Base-by-base conservation (phyloP, 1,140 invertebrate genomes). In the Pissodes strobi region DNA sequence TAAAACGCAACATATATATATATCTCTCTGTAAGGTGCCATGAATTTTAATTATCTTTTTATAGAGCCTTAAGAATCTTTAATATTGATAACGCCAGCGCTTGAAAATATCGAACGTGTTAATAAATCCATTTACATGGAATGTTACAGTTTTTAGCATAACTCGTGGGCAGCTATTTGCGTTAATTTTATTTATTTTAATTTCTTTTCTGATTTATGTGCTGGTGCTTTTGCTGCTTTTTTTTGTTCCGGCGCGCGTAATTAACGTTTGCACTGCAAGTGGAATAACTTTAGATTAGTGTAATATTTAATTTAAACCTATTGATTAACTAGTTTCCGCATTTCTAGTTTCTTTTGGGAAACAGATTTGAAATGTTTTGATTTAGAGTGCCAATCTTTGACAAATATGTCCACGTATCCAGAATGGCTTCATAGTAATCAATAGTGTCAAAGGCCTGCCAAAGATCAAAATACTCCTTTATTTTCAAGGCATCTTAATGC, bases 1-100 rank as follows among this genome's bases (percentile, higher is more conserved):
- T 53, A 34, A 37, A n/a, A 53, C 25, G 9, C 18, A 17, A 37
- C 21, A 37, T 34, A 22, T n/a, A n/a, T n/a, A n/a, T 22, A 25
- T 37, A 9, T 17, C 21, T 37, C 13, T 25, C 21, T 34, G 15
- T 37, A 21, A 13, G 12, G 15, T 17, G 12, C n/a, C 15, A 17
- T 53, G 51, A 53, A 53, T 53, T 9, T 53, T 53, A 53, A 53
- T 53, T n/a, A 17, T n/a, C 15, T 13, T 53, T 37, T 25, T 25
- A 10, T 18, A 5, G 34, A 27, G 8, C 6, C 27, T 17, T 53
- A 17, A n/a, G 18, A 15, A 45, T 45, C 41, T 37, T 37, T 45
- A 18, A 45, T 15, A 18, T 45, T 45, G 41, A 45, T 45, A 45
- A 45, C 41, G 18, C 41, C n/a, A 17, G 2, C 41, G 41, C 18